Evolutionary conservation across 2,888 invertebrate species (phyloP).

Genomic region (Machimus atricapillus): DNA sequence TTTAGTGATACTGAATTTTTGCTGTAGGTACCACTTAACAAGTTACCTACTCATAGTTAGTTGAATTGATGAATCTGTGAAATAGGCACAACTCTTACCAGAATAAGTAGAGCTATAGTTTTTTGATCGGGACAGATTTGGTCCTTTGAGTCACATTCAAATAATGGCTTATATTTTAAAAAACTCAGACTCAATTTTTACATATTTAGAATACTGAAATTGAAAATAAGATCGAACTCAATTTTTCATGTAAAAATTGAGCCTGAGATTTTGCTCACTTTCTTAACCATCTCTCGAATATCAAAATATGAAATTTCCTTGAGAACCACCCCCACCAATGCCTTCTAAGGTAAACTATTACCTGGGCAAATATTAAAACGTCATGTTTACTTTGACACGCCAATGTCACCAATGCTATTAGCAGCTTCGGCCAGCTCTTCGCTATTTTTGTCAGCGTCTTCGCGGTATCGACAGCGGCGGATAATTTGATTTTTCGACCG

Average conservation of each 20-base stretch:
- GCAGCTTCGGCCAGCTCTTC: neutral
- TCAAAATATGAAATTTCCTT: neutral
- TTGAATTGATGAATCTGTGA: too few species aligned
- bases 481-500: neutral
- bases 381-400: conserved; percentile 25
- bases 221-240: too few species aligned
- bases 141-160: neutral
- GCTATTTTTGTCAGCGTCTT: neutral
- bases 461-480: neutral
- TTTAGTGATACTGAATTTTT: too few species aligned
- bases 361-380: neutral
- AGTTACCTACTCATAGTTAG: too few species aligned
- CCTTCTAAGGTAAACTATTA: neutral
- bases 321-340: neutral
- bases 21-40: too few species aligned
- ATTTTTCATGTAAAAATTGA: too few species aligned
- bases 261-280: too few species aligned
- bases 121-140: neutral
- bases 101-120: neutral
- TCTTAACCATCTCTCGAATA: too few species aligned
- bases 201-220: too few species aligned
- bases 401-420: conserved; percentile 29
- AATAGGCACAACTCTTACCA: too few species aligned
- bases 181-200: too few species aligned
- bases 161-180: too few species aligned